A percentile compares a stretch with the other conserved stretches of the same genome.
phyloP scores from a whole-genome alignment of 2,888 invertebrate species.

The Melieria omissa region DNA sequence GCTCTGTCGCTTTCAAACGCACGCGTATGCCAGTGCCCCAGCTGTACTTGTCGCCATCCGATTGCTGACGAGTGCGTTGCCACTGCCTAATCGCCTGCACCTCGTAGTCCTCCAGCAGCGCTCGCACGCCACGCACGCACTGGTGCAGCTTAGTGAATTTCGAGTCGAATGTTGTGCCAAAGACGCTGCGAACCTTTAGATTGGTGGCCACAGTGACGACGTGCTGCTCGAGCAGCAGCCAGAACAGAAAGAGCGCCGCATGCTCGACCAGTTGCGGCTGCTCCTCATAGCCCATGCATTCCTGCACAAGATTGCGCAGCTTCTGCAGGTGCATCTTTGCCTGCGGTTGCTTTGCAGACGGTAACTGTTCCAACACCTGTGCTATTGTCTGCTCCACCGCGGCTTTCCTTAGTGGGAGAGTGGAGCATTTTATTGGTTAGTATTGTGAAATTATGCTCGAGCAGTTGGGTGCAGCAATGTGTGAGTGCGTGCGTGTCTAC shows the following conservation, averaged over 20 bases:
- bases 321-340: constrained; percentile 60
- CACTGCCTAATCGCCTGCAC: constrained; percentile 68
- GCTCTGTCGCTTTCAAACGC: constrained; percentile 34
- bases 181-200: constrained; percentile 70
- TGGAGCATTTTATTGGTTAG: neutral
- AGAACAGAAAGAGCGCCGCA: constrained; percentile 72
- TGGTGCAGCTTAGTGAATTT: constrained; percentile 71
- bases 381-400: constrained; percentile 50
- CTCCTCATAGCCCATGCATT: constrained; percentile 70
- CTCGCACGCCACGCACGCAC: constrained; percentile 69
- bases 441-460: neutral
- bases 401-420: constrained; percentile 1
- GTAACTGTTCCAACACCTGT: constrained; percentile 51
- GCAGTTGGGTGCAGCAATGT: constrained; percentile 9
- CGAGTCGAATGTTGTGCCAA: constrained; percentile 71
- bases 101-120: constrained; percentile 68
- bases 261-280: constrained; percentile 73
- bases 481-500: constrained; percentile 34
- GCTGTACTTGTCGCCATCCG: constrained; percentile 31
- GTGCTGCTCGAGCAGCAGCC: constrained; percentile 71
- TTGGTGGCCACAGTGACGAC: constrained; percentile 72
- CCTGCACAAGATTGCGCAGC: constrained; percentile 61
- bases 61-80: constrained; percentile 55
- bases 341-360: constrained; percentile 47
- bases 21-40: constrained; percentile 57